Evolutionary conservation across 2,888 invertebrate genomes (phyloP).

Genomic region (Cancer borealis): DNA sequence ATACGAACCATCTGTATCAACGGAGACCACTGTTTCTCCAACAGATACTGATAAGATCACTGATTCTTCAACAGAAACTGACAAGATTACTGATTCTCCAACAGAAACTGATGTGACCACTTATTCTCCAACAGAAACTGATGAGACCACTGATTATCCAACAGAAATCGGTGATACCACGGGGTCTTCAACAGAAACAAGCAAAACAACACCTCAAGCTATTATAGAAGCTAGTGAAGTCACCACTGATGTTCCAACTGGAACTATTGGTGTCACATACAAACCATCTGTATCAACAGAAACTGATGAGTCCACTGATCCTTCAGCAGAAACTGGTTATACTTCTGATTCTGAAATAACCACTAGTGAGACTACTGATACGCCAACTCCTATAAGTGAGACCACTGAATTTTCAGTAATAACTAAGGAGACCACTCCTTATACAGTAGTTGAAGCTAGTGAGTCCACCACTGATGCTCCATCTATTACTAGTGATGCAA

Average conservation of each 20-base stretch:
- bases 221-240: background rate
- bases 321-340: background rate
- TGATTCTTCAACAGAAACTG: slow-evolving; percentile 44
- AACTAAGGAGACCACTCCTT: background rate
- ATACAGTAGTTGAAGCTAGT: background rate
- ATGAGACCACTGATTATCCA: background rate
- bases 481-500: slow-evolving; percentile 30
- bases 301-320: slow-evolving; percentile 42
- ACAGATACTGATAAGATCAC: slow-evolving; percentile 55
- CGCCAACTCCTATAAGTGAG: background rate
- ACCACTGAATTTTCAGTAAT: slow-evolving; percentile 11
- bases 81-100: slow-evolving; percentile 70
- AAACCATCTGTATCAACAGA: background rate
- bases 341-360: slow-evolving; percentile 11
- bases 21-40: background rate
- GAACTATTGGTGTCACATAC: background rate
- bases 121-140: slow-evolving; percentile 11
- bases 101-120: slow-evolving; percentile 40
- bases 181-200: slow-evolving; percentile 43
- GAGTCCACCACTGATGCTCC: background rate
- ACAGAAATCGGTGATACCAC: slow-evolving; percentile 35
- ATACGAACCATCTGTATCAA: background rate
- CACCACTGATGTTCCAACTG: background rate
- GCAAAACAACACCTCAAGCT: slow-evolving; percentile 39
- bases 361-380: slow-evolving; percentile 38